These are phyloP conservation scores for Lepisosteus osseus DNA, from an alignment of 2,113 vertebrate genomes.

Conservation along the genomic window DNA sequence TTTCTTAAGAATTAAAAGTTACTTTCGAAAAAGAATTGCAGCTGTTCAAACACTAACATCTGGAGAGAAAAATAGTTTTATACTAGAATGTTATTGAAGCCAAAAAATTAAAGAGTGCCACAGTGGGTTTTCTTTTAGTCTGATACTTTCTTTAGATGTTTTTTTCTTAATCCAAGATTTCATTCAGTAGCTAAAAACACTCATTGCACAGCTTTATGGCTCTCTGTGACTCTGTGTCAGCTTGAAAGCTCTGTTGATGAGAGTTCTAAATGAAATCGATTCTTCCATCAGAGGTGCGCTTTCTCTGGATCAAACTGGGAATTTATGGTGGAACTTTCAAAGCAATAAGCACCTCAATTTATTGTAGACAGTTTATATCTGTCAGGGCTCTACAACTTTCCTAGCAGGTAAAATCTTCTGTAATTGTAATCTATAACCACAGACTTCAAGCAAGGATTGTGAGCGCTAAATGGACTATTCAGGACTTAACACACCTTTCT, in stretches of 20 bases:
- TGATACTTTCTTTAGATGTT: too few relatives aligned
- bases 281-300: constrained; percentile 36
- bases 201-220: constrained; percentile 12
- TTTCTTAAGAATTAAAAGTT: too few relatives aligned
- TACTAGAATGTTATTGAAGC: too few relatives aligned
- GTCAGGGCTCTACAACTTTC: constrained; percentile 17
- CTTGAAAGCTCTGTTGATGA: constrained; percentile 38
- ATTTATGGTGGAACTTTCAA: constrained; percentile 39
- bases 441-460: constrained; percentile 14
- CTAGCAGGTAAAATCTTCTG: constrained; percentile 21
- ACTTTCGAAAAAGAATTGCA: too few relatives aligned
- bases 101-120: too few relatives aligned
- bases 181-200: constrained; percentile 2
- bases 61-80: too few relatives aligned
- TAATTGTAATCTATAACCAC: constrained; percentile 25
- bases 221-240: constrained; percentile 38
- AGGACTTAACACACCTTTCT: constrained; percentile 8
- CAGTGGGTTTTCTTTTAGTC: too few relatives aligned
- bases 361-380: constrained; percentile 35
- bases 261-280: constrained; percentile 56
- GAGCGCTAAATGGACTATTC: constrained; percentile 30
- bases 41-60: too few relatives aligned
- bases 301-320: constrained; percentile 30
- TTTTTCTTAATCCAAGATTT: neutral
- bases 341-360: constrained; percentile 38